These are phyloP conservation scores for Melozone crissalis DNA, from an alignment of 2,113 vertebrate species.

Conservation along the genomic window DNA sequence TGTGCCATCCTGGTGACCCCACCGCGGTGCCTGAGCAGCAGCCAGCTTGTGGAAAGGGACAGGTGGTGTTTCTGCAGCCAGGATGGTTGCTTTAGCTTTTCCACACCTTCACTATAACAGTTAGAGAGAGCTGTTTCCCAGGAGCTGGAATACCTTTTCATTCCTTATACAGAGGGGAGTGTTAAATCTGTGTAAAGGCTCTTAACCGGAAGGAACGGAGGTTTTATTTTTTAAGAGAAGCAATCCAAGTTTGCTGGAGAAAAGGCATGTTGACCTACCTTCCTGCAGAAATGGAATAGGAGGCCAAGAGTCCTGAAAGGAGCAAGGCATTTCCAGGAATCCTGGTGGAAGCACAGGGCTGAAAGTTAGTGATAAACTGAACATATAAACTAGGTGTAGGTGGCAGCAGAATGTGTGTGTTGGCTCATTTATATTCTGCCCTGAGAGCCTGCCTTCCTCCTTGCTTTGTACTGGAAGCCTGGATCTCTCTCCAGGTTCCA, in stretches of 20 bases:
- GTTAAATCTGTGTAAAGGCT: not conserved
- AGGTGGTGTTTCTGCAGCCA: not conserved
- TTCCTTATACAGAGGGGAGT: not conserved
- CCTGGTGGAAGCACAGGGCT: not conserved
- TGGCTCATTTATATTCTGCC: not conserved
- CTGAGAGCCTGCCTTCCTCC: not conserved
- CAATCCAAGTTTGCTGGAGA: not conserved
- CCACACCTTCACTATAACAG: fast-evolving
- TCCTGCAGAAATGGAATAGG: not conserved
- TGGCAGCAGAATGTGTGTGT: not conserved
- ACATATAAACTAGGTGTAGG: not conserved
- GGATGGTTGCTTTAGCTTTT: not conserved
- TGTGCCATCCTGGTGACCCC: not conserved
- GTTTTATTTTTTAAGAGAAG: not conserved
- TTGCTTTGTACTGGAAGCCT: not conserved
- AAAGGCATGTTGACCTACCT: not conserved
- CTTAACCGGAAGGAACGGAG: not conserved
- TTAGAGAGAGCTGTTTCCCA: not conserved
- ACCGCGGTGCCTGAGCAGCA: not conserved
- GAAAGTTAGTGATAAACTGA: not conserved
- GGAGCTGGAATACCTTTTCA: not conserved
- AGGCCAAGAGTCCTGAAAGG: not conserved
- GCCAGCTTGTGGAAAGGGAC: not conserved
- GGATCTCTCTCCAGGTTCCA: not conserved
- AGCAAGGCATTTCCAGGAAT: not conserved